A percentile compares a stretch with the other conserved stretches of the same genome.
Evolutionary conservation across 2,888 invertebrate species (phyloP).

Genomic region (Noctua janthina): DNA sequence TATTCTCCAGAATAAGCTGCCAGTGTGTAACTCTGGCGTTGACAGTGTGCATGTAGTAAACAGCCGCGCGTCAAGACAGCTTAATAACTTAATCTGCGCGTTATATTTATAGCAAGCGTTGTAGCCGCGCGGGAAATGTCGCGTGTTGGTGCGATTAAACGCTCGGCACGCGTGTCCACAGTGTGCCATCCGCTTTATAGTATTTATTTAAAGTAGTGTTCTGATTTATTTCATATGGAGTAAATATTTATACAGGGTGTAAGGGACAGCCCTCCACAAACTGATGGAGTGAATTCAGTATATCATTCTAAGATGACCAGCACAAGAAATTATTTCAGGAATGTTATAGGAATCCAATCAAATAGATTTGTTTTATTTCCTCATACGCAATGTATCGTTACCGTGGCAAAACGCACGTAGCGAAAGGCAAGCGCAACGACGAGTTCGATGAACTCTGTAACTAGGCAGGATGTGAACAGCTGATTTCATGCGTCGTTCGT

Average conservation of each 20-base stretch:
- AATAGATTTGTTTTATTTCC: too few species aligned
- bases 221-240: constrained; percentile 18
- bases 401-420: too few species aligned
- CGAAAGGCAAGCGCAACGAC: too few species aligned
- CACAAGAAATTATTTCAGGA: too few species aligned
- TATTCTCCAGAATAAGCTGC: constrained; percentile 37
- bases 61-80: constrained; percentile 64
- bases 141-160: constrained; percentile 50
- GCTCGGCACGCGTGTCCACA: constrained; percentile 38
- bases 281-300: too few species aligned
- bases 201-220: constrained; percentile 14
- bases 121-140: constrained; percentile 40
- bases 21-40: constrained; percentile 37
- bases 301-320: too few species aligned
- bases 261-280: too few species aligned
- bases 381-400: too few species aligned
- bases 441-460: too few species aligned
- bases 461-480: too few species aligned
- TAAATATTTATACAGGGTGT: constrained; percentile 8
- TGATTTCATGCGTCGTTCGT: too few species aligned
- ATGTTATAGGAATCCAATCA: too few species aligned
- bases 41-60: constrained; percentile 49
- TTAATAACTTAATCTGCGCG: constrained; percentile 69
- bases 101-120: constrained; percentile 61
- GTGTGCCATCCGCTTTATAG: constrained; percentile 31